phyloP scores from a whole-genome alignment of 2,113 vertebrate species.

The Dromiciops gliroides region DNA sequence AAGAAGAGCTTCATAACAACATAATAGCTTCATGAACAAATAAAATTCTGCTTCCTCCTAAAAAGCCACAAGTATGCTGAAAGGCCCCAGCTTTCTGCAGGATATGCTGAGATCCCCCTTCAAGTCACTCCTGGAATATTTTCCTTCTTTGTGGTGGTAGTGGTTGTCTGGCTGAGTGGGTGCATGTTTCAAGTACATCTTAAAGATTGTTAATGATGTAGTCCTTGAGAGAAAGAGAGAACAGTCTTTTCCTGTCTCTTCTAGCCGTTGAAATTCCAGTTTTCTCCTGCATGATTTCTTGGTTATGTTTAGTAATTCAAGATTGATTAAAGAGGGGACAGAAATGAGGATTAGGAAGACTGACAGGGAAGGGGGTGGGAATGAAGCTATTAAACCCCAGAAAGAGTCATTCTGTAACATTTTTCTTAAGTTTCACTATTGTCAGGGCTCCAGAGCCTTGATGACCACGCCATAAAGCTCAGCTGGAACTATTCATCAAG shows the following conservation, averaged over 20 bases:
- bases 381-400: not conserved
- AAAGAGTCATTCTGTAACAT: not conserved
- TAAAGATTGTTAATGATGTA: constrained; percentile 71
- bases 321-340: constrained; percentile 15
- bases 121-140: constrained; percentile 57
- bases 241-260: constrained; percentile 41
- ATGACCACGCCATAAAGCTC: not conserved
- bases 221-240: constrained; percentile 56
- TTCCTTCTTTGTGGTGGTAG: constrained; percentile 55
- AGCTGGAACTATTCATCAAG: constrained; percentile 17
- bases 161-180: constrained; percentile 66
- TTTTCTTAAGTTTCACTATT: constrained; percentile 35
- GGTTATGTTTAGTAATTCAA: constrained; percentile 25
- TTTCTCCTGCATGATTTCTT: constrained; percentile 48
- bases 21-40: constrained; percentile 69
- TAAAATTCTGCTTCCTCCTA: constrained; percentile 52
- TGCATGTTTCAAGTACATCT: constrained; percentile 53
- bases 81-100: constrained; percentile 48
- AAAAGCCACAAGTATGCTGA: constrained; percentile 67
- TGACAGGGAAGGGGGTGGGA: not conserved
- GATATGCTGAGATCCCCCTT: constrained; percentile 56
- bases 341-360: not conserved
- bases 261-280: constrained; percentile 43
- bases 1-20: constrained; percentile 60
- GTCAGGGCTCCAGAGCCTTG: constrained; percentile 3